These are phyloP conservation scores for Thera obeliscata DNA, from an alignment of 2,888 invertebrate genomes.

Conservation along the genomic window DNA sequence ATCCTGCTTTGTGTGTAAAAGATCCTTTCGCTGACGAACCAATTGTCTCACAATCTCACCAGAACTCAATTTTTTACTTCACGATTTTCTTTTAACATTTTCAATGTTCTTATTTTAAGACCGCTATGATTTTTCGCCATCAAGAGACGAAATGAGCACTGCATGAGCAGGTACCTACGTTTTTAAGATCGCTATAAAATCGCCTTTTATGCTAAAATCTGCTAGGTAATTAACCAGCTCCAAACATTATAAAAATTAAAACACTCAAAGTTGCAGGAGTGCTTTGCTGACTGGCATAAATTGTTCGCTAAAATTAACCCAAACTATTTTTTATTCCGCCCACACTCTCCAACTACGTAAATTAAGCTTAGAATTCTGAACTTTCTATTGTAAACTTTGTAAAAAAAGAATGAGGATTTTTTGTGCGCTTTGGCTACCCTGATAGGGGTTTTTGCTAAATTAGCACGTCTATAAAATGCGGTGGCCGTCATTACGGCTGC, in stretches of 20 bases:
- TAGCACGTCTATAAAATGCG: slow-evolving; percentile 43
- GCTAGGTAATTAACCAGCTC: not conserved
- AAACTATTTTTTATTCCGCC: slow-evolving; percentile 54
- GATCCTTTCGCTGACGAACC: not conserved
- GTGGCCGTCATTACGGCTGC: not conserved
- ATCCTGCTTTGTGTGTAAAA: too few relatives aligned
- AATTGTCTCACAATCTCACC: not conserved
- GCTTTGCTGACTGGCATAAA: slow-evolving; percentile 38
- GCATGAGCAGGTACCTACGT: too few relatives aligned
- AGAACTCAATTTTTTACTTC: not conserved
- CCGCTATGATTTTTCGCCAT: not conserved
- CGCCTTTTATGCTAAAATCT: not conserved
- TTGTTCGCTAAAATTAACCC: slow-evolving; percentile 46
- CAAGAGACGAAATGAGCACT: too few relatives aligned
- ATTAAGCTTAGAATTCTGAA: slow-evolving; percentile 47
- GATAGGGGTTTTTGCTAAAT: slow-evolving; percentile 55
- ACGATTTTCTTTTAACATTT: not conserved
- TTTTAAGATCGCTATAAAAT: not conserved
- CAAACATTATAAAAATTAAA: not conserved
- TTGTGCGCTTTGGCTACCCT: slow-evolving; percentile 19
- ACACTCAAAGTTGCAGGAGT: not conserved
- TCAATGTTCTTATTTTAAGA: not conserved
- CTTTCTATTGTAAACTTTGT: slow-evolving; percentile 50
- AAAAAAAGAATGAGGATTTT: slow-evolving; percentile 45
- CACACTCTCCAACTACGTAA: slow-evolving; percentile 42